phyloP scores from a whole-genome alignment of 2,888 invertebrate species.

The Scaptodrosophila latifasciaeformis region DNA sequence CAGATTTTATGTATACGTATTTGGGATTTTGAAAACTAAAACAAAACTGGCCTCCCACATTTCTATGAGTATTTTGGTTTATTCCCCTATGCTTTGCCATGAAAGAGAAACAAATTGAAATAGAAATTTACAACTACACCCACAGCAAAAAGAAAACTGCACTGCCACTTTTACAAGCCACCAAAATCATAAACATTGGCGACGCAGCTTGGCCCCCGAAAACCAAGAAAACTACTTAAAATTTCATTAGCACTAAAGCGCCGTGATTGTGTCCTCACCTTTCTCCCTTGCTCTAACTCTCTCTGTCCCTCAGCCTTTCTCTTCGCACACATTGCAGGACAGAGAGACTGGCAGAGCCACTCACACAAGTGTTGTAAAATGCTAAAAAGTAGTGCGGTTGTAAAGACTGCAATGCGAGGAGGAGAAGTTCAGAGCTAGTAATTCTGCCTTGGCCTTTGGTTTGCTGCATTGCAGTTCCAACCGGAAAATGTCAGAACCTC shows the following conservation, averaged over 20 bases:
- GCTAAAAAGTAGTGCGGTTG: conserved; percentile 39
- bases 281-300: neutral
- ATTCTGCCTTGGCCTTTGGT: neutral
- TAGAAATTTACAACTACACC: neutral
- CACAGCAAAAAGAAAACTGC: neutral
- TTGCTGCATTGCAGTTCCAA: conserved; percentile 59
- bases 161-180: no score
- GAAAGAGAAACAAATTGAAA: conserved; percentile 2
- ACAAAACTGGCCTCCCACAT: no score
- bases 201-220: no score
- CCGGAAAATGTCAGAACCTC: conserved; percentile 54
- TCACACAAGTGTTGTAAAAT: conserved; percentile 22
- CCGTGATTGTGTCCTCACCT: conserved; percentile 39
- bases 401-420: conserved; percentile 42
- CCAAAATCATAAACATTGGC: conserved; percentile 47
- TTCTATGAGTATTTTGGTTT: no score
- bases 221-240: conserved; percentile 38
- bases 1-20: no score
- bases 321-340: no score
- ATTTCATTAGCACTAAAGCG: conserved; percentile 57
- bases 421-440: neutral
- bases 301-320: no score
- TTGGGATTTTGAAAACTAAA: no score
- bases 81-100: neutral
- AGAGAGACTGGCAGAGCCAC: no score